Evolutionary conservation across 2,888 invertebrate genomes (phyloP).

Genomic region (Limnephilus lunatus): DNA sequence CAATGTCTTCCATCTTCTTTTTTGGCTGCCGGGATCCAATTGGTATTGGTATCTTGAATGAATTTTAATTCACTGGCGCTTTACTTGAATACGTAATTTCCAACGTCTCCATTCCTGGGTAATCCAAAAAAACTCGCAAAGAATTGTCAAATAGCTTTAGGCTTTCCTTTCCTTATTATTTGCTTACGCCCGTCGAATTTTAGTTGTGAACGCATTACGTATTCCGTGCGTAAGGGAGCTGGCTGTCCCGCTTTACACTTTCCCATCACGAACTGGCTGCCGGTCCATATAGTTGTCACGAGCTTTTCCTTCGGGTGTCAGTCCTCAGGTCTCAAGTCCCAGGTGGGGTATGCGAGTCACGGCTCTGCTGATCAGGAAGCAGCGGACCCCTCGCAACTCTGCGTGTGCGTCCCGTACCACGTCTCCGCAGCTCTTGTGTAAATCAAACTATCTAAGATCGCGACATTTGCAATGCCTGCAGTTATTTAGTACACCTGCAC

Average conservation of each 20-base stretch:
- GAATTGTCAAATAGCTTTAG: neutral
- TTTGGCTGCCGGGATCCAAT: neutral
- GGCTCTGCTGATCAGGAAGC: conserved; percentile 28
- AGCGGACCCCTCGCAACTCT: neutral
- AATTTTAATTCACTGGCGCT: conserved; percentile 5
- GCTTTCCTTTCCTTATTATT: conserved; percentile 32
- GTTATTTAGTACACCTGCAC: neutral
- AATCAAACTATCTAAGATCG: conserved; percentile 17
- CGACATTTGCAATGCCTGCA: neutral
- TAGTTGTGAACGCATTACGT: neutral
- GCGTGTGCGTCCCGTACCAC: neutral
- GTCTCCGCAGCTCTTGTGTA: conserved; percentile 1
- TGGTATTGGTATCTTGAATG: neutral
- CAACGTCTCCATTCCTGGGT: neutral
- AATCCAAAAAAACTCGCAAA: neutral
- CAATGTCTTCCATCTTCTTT: neutral
- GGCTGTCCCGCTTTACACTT: conserved; percentile 49
- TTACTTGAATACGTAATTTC: conserved; percentile 25
- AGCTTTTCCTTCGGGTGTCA: neutral
- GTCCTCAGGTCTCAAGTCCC: neutral
- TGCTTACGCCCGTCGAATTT: conserved; percentile 16
- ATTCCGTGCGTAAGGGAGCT: conserved; percentile 14
- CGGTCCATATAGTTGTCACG: conserved; percentile 39
- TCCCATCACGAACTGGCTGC: conserved; percentile 52
- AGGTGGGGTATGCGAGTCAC: conserved; percentile 30